phyloP scores from a whole-genome alignment of 2,888 invertebrate genomes.

The Drosophila borealis region DNA sequence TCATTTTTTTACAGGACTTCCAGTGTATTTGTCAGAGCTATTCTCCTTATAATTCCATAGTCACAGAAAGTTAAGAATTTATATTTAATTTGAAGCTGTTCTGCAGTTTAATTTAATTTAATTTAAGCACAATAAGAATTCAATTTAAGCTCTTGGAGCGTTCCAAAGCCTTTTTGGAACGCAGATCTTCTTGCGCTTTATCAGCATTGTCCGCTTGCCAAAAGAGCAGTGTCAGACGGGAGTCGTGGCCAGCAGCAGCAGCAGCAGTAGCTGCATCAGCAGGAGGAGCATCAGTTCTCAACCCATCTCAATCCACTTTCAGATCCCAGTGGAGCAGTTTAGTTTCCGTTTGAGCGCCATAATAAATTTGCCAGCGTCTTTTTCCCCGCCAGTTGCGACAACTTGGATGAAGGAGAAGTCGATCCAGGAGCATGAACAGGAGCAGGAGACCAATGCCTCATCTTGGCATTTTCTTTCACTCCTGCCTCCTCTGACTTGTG shows the following conservation, averaged over 20 bases:
- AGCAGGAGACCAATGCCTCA: constrained; percentile 55
- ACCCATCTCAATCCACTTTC: constrained; percentile 26
- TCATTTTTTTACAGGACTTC: too few relatives aligned
- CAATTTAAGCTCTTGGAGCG: constrained; percentile 36
- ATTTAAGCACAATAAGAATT: constrained; percentile 17
- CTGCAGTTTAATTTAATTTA: constrained; percentile 12
- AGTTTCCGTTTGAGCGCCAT: constrained; percentile 75
- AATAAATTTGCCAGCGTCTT: constrained; percentile 72
- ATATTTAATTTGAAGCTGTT: too few relatives aligned
- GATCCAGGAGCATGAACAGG: constrained; percentile 3
- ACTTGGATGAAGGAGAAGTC: constrained; percentile 32
- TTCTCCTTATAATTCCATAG: too few relatives aligned
- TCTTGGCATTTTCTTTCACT: constrained; percentile 38
- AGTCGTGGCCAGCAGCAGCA: constrained; percentile 18
- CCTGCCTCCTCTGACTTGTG: constrained; percentile 22
- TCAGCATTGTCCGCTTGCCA: constrained; percentile 59
- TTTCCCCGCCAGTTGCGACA: constrained; percentile 67
- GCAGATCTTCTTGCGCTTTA: constrained; percentile 58
- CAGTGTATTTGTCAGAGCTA: too few relatives aligned
- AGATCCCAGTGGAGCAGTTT: constrained; percentile 71
- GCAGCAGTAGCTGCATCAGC: constrained; percentile 1
- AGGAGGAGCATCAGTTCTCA: neutral
- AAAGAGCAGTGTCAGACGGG: constrained; percentile 52
- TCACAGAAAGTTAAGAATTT: too few relatives aligned
- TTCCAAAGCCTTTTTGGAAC: constrained; percentile 30